phyloP scores from a whole-genome alignment of 2,113 vertebrate genomes.

The Cnemophilus loriae region DNA sequence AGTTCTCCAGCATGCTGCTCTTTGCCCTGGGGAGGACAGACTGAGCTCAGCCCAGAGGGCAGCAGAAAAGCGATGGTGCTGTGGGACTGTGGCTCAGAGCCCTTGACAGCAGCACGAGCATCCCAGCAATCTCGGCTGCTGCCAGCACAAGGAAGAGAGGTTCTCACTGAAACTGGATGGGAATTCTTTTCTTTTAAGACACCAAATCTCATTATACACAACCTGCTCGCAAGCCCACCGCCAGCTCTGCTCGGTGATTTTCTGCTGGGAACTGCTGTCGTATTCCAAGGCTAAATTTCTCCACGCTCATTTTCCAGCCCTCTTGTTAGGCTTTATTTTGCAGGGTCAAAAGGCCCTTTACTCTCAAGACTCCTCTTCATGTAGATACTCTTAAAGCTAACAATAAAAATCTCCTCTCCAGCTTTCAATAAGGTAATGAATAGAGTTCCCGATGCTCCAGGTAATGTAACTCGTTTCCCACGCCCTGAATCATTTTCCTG shows the following conservation, averaged over 20 bases:
- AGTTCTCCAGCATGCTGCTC: neutral
- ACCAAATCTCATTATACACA: neutral
- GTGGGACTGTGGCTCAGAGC: neutral
- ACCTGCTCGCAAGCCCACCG: neutral
- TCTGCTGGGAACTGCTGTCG: neutral
- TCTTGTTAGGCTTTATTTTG: slow-evolving; percentile 14
- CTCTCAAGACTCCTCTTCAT: neutral
- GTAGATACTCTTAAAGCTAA: neutral
- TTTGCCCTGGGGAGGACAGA: neutral
- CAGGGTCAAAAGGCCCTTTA: slow-evolving; percentile 45
- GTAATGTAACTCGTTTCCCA: neutral
- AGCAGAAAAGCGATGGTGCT: neutral
- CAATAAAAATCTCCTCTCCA: neutral
- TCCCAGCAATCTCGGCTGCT: neutral
- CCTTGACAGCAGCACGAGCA: rapidly evolving
- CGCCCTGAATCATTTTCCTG: neutral
- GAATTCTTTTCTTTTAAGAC: neutral
- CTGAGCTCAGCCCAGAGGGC: rapidly evolving
- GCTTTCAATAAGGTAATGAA: slow-evolving; percentile 34
- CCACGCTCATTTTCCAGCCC: neutral
- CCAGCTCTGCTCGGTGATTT: neutral
- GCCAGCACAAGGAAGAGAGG: neutral
- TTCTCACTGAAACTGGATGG: neutral
- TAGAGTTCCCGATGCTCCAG: neutral
- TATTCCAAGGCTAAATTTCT: slow-evolving; percentile 9